Evolutionary conservation across 2,888 invertebrate species (phyloP).

Genomic region (Tinea semifulvella): DNA sequence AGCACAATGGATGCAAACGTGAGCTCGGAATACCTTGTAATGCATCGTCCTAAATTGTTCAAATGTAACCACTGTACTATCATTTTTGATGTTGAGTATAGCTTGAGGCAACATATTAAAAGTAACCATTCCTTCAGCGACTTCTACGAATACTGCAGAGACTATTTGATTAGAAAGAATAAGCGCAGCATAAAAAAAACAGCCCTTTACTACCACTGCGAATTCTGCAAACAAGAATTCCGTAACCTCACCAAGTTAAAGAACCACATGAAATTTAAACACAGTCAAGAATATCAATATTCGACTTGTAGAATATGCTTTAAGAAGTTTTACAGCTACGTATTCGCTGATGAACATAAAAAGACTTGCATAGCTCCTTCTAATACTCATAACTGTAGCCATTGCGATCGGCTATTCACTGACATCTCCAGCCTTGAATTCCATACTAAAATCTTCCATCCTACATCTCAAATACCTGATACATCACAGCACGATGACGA

Average conservation of each 20-base stretch:
- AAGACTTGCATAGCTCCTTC: slow-evolving; percentile 38
- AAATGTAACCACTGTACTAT: slow-evolving; percentile 33
- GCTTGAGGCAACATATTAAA: slow-evolving; percentile 39
- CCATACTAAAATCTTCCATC: slow-evolving; percentile 45
- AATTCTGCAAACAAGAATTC: slow-evolving; percentile 31
- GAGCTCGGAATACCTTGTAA: neutral
- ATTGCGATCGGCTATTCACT: slow-evolving; percentile 48
- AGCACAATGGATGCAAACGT: neutral
- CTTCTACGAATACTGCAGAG: slow-evolving; percentile 44
- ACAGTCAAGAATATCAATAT: slow-evolving; percentile 40
- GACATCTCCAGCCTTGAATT: slow-evolving; percentile 45
- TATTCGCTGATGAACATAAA: slow-evolving; percentile 34
- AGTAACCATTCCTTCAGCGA: slow-evolving; percentile 37
- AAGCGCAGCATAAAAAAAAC: too few species aligned
- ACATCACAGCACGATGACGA: slow-evolving; percentile 33
- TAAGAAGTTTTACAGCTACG: slow-evolving; percentile 39
- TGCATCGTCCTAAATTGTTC: neutral
- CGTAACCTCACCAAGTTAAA: slow-evolving; percentile 31
- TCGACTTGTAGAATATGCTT: slow-evolving; percentile 48
- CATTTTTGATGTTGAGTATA: slow-evolving; percentile 30
- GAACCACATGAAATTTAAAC: slow-evolving; percentile 40
- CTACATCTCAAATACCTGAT: slow-evolving; percentile 40
- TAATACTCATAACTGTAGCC: slow-evolving; percentile 35
- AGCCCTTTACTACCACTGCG: neutral
- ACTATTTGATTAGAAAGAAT: slow-evolving; percentile 30